phyloP scores from a whole-genome alignment of 2,113 vertebrate species.

The Zosterops hypoxanthus region DNA sequence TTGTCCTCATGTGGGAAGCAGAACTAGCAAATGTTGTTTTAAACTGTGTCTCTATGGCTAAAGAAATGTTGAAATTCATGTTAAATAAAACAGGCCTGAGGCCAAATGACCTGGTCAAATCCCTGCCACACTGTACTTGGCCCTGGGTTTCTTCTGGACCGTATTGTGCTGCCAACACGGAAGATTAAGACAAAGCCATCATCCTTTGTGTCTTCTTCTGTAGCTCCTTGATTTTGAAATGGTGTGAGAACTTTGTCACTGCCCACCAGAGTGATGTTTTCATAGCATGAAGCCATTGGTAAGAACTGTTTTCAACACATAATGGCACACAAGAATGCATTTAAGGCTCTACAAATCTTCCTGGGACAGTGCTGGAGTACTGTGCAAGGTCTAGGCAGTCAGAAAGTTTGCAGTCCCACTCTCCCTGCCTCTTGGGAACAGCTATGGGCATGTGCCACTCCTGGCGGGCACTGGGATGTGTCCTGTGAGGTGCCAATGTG shows the following conservation, averaged over 20 bases:
- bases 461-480: neutral
- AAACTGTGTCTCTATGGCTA: neutral
- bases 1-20: neutral
- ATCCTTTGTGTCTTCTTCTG: neutral
- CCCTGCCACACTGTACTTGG: too few relatives aligned
- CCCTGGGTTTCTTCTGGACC: neutral
- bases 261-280: neutral
- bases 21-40: neutral
- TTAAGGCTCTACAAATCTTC: neutral
- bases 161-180: neutral
- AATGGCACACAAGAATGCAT: neutral
- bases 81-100: neutral
- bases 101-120: neutral
- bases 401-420: neutral
- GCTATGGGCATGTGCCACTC: rapidly evolving
- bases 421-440: neutral
- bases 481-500: neutral
- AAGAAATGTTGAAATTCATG: neutral
- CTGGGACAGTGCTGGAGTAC: neutral
- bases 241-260: neutral
- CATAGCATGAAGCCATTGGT: neutral
- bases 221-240: neutral
- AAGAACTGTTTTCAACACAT: neutral
- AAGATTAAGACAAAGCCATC: neutral
- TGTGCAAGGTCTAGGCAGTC: neutral